Evolutionary conservation across 2,113 vertebrate genomes (phyloP), one percentile per base, ranked within the genome.

Genomic region (Addax nasomaculatus): DNA sequence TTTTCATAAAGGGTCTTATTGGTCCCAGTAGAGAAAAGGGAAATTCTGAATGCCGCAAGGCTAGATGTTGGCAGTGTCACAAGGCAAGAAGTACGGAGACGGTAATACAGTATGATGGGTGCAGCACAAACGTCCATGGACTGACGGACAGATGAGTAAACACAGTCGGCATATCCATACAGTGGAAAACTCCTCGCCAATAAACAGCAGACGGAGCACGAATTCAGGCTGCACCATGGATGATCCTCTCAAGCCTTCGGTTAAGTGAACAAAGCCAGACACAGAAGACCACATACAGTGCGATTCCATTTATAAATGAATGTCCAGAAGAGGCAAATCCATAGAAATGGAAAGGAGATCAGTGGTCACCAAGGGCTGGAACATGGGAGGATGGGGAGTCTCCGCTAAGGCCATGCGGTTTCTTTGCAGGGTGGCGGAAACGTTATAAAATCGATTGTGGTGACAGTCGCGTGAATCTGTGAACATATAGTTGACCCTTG

Each of bases 171-270:
- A 0, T 1, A 10, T 17, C 16, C 21, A 0, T 4, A 1, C 10
- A 6, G 8, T 0, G 36, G 33, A 19, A 6, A 5, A 79, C 6
- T 39, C 25, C 0, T 7, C 0, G 5, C 19, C 25, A 15, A 27
- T 4, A 5, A 30, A n/a, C 16, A 30, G 27, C 25, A n/a, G 19
- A 49, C 2, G 23, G n/a, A 14, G 57, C 3, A 2, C 0, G 0
- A 10, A 29, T 2, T 7, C 29, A 1, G 3, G 23, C 12, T 5
- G 3, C 7, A 4, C 11, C 25, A 6, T 0, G 30, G 25, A 1
- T 6, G 29, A 9, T 8, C 29, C 76, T 39, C 43, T 21, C 9
- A 53, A 85, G 23, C 53, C 30, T 30, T 1, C 15, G 2, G 30
- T 53, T 51, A 23, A 25, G 16, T 4, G 23, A 45, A n/a, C 10